Base-by-base conservation (phyloP, 23 tunicate genomes). In the Phallusia fumigata region DNA sequence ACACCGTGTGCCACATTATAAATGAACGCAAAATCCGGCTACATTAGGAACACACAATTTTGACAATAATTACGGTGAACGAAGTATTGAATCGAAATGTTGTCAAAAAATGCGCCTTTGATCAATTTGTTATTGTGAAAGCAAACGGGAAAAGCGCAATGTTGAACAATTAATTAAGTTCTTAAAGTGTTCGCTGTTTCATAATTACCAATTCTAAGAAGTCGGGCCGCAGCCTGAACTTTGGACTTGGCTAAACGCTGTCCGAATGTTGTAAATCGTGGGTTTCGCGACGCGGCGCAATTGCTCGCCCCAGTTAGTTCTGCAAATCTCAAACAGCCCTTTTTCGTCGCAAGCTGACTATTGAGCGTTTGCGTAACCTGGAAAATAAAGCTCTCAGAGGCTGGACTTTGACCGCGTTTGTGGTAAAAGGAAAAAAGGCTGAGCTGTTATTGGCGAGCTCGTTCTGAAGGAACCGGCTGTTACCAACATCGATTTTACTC, bases 321-420 rank as follows among this genome's bases (percentile, higher is more conserved):
- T 58, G 69, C 69, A 58, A 16, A 24, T 58, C 16, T n/a, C n/a
- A n/a, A n/a, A n/a, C n/a, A n/a, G 69, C 28, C 26, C 28, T 58
- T 58, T 24, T 58, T 58, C 69, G 16, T 58, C 28, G 8, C 3
- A 13, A 58, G 69, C 1, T 24, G 69, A 22, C 8, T 6, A 6
- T 58, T 24, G 13, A 58, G 28, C 69, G 28, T 22, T 22, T 21
- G 69, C 69, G 69, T 3, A 58, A 13, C 28, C 69, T 58, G 69
- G 28, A 58, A 58, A 58, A 58, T 58, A 58, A 58, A 58, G 69
- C 69, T 21, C 69, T 58, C 69, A 16, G 26, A 21, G 69, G 15
- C 69, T 58, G 69, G 69, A 58, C 69, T 58, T 58, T 58, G 69
- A 58, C 69, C 69, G 69, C 69, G 11, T 58, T 40, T 58, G 69